These are phyloP conservation scores for Hypselothyrea guttata DNA, from an alignment of 2,888 invertebrate species.

Conservation along the genomic window DNA sequence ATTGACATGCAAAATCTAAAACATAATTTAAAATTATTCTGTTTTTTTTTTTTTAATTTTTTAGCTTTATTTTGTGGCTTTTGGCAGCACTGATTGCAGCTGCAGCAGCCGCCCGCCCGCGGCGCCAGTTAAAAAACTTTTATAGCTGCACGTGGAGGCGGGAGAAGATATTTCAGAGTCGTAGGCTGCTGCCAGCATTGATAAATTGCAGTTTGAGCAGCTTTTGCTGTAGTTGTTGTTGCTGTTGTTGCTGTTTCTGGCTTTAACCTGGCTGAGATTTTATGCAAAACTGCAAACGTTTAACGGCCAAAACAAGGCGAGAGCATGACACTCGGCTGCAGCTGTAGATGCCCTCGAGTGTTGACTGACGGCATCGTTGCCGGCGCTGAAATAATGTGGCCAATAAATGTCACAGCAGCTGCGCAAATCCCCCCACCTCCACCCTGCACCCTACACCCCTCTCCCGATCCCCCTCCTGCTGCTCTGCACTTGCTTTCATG, in stretches of 20 bases:
- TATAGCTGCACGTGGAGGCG: constrained; percentile 35
- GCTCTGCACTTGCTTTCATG: constrained; percentile 57
- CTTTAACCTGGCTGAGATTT: constrained; percentile 63
- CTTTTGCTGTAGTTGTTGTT: constrained; percentile 1
- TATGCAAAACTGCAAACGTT: constrained; percentile 59
- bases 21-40: too few relatives aligned
- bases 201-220: constrained; percentile 62
- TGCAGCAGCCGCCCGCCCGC: constrained; percentile 51
- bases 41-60: too few relatives aligned
- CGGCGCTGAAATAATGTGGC: constrained; percentile 73
- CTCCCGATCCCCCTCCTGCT: background rate
- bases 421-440: background rate
- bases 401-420: constrained; percentile 67
- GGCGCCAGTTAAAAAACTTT: constrained; percentile 65
- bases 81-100: constrained; percentile 6
- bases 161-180: constrained; percentile 34
- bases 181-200: constrained; percentile 61
- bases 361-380: constrained; percentile 64
- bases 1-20: too few relatives aligned
- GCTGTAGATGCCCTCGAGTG: constrained; percentile 64
- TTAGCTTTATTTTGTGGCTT: too few relatives aligned
- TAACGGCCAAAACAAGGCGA: background rate
- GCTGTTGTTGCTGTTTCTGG: constrained; percentile 19
- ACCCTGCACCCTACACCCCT: background rate
- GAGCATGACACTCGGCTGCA: constrained; percentile 23